Percentiles rank a stretch among this genome's conserved stretches.
Evolutionary conservation across 2,113 vertebrate genomes (phyloP).

Genomic region (Istiophorus platypterus): DNA sequence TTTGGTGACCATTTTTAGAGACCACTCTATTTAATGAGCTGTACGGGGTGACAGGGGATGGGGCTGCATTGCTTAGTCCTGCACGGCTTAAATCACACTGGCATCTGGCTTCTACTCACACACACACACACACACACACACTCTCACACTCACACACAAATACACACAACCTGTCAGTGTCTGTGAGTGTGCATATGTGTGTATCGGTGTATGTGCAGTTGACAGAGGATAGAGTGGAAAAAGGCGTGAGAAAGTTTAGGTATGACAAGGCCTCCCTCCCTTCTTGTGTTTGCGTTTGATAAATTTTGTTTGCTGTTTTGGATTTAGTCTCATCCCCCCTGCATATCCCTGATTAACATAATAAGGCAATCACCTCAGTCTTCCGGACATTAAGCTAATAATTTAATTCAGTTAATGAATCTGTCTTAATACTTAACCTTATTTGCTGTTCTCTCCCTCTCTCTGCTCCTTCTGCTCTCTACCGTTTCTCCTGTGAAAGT

Average conservation of each 20-base stretch:
- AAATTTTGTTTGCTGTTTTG: constrained; percentile 13
- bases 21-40: constrained; percentile 76
- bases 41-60: constrained; percentile 49
- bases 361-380: constrained; percentile 34
- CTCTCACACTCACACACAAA: neutral
- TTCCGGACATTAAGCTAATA: constrained; percentile 53
- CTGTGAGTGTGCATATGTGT: neutral
- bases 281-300: constrained; percentile 43
- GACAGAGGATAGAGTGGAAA: neutral
- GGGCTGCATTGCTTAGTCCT: constrained; percentile 64
- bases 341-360: constrained; percentile 57
- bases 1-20: constrained; percentile 58
- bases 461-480: neutral
- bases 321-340: constrained; percentile 29
- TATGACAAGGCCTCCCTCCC: neutral
- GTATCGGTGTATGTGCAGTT: neutral
- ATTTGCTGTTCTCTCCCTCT: constrained; percentile 40
- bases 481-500: constrained; percentile 10
- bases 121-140: constrained; percentile 10
- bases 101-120: constrained; percentile 52
- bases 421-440: constrained; percentile 52
- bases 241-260: neutral
- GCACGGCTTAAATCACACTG: constrained; percentile 72
- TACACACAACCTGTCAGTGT: constrained; percentile 10
- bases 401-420: constrained; percentile 61